Evolutionary conservation across 1,140 invertebrate genomes (phyloP).

Genomic region (Leptoteleia sp.): DNA sequence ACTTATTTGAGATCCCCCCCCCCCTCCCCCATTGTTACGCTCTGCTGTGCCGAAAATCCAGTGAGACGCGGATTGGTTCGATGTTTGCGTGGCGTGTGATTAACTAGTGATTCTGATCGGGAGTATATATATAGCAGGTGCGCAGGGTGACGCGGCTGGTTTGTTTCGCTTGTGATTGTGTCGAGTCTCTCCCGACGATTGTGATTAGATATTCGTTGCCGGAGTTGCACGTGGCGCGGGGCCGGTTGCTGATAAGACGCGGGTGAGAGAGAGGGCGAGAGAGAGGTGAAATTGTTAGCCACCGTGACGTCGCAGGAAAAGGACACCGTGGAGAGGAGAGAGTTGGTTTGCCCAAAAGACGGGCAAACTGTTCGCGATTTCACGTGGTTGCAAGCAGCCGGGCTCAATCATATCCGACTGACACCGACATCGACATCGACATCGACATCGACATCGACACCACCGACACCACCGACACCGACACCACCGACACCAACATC

Average conservation of each 20-base stretch:
- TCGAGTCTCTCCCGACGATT: constrained; percentile 1
- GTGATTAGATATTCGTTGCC: constrained; percentile 20
- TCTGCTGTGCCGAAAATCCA: constrained; percentile 2
- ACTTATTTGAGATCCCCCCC: too few species aligned
- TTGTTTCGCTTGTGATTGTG: constrained; percentile 11
- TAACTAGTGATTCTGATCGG: constrained; percentile 29
- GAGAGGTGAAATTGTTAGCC: too few species aligned
- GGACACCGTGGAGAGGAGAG: too few species aligned
- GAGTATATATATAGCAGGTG: background rate
- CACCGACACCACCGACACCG: too few species aligned
- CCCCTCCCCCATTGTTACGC: too few species aligned
- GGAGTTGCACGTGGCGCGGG: constrained; percentile 38
- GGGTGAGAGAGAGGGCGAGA: too few species aligned
- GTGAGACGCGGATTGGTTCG: constrained; percentile 21
- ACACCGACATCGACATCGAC: constrained; percentile 71
- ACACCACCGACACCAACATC: constrained; percentile 59
- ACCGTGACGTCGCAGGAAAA: too few species aligned
- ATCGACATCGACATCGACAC: constrained; percentile 9
- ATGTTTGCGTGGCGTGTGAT: constrained; percentile 20
- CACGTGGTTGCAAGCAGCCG: constrained; percentile 68
- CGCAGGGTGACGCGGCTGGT: background rate
- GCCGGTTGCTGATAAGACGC: too few species aligned
- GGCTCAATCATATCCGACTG: constrained; percentile 62
- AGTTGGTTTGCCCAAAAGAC: too few species aligned
- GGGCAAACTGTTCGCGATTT: constrained; percentile 45